These are phyloP conservation scores for Garrulus glandarius DNA, from an alignment of 2,797 vertebrate genomes.

Conservation along the genomic window DNA sequence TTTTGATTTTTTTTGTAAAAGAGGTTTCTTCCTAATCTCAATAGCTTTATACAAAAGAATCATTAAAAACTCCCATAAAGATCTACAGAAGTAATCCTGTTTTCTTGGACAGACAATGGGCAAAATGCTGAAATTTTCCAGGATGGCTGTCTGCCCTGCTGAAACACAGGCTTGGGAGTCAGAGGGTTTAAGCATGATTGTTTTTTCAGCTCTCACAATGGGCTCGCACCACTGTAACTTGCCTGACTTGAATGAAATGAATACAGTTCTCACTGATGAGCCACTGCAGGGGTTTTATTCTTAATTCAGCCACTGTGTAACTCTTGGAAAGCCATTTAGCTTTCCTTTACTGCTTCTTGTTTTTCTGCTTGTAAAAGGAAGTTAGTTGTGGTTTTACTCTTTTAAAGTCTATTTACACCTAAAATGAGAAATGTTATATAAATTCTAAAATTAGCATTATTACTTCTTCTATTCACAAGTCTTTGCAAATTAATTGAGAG, in stretches of 20 bases:
- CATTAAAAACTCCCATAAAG: not conserved
- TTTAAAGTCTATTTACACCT: not conserved
- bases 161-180: not conserved
- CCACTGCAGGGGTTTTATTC: slow-evolving; percentile 9
- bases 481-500: not conserved
- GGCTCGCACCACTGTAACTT: slow-evolving; percentile 13
- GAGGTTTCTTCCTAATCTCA: not conserved
- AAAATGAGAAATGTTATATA: not conserved
- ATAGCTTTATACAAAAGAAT: not conserved
- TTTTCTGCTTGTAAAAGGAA: not conserved
- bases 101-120: not conserved
- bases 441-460: not conserved
- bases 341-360: not conserved
- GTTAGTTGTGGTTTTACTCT: not conserved
- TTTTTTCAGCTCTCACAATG: slow-evolving; percentile 4
- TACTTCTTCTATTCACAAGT: not conserved
- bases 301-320: not conserved
- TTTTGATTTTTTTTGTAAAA: not conserved
- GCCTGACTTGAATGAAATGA: slow-evolving; percentile 31
- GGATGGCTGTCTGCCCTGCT: not conserved
- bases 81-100: not conserved
- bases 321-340: not conserved
- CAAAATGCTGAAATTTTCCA: not conserved
- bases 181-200: slow-evolving; percentile 1
- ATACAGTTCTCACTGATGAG: not conserved